Base-by-base conservation (phyloP, 2,888 invertebrate species). In the Epirrhoe tristata region DNA sequence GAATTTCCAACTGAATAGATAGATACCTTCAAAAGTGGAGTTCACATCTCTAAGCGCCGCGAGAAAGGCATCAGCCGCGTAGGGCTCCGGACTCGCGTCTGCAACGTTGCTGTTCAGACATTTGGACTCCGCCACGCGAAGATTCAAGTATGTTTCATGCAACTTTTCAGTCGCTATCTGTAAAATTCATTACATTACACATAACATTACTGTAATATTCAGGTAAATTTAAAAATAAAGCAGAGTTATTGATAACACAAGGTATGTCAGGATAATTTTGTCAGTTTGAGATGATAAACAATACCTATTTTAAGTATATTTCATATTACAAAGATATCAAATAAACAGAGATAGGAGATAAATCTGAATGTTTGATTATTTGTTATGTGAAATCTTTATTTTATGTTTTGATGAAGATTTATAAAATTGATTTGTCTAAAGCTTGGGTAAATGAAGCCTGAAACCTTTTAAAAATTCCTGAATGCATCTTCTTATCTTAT, bases 111-210 rank as follows among this genome's bases (percentile, higher is more conserved):
- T 91, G 77, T 85, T 86, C 24, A 90, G 72, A 51, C 92, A 93
- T 74, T 94, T 94, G 74, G 95, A 93, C 86, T 98, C 98, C 52
- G 96, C 95, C 65, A 95, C 95, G 74, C 96, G 95, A 73, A 98
- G 93, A 69, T 95, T 95, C 76, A 96, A 94, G 82, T 96, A 98
- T 8, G 97, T 94, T 79, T 97, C 97, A 75, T 98, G 98, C 12
- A 98, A 94, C 79, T 96, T 96, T 84, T 98, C 97, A 5, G 97
- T 97, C 31, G 97, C 96, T 82, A 96, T 94, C 94, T 96, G 95
- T 43, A 43, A 39, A n/a, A n/a, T n/a, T n/a, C n/a, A n/a, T n/a
- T n/a, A n/a, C n/a, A n/a, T n/a, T n/a, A n/a, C n/a, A n/a, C n/a
- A n/a, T n/a, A n/a, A n/a, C n/a, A n/a, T n/a, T n/a, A n/a, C n/a